Evolutionary conservation across 37 sponge, comb jelly and placozoan species (phyloP).

Genomic region (Beroe forskalii): DNA sequence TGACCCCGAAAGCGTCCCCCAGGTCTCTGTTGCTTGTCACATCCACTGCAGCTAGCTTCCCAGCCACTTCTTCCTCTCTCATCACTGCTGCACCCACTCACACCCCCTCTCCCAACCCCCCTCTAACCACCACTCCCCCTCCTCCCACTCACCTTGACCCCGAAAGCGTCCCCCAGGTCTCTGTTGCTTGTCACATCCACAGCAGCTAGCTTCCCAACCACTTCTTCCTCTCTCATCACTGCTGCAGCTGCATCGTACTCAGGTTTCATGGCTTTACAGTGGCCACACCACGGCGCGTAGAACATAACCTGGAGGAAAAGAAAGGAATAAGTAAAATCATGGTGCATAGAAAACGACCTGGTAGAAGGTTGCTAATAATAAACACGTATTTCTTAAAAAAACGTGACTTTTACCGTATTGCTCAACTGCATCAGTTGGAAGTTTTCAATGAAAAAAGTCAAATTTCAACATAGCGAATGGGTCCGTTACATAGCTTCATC

Average conservation of each 20-base stretch:
- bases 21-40: slow-evolving; percentile 72
- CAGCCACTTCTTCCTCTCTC: slow-evolving; percentile 73
- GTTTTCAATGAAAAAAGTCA: too few relatives aligned
- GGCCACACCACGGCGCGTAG: slow-evolving; percentile 95
- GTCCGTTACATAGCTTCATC: too few relatives aligned
- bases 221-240: slow-evolving; percentile 70
- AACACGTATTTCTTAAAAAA: too few relatives aligned
- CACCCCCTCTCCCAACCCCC: too few relatives aligned
- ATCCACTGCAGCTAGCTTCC: slow-evolving; percentile 84
- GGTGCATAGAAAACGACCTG: too few relatives aligned
- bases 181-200: slow-evolving; percentile 80
- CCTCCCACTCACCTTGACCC: slow-evolving; percentile 73
- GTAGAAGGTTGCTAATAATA: too few relatives aligned
- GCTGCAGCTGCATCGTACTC: slow-evolving; percentile 76
- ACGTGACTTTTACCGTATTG: too few relatives aligned
- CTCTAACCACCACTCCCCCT: too few relatives aligned
- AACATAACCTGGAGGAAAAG: slow-evolving; percentile 91
- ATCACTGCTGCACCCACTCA: too few relatives aligned
- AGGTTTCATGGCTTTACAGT: slow-evolving; percentile 94
- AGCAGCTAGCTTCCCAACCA: slow-evolving; percentile 78
- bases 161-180: slow-evolving; percentile 69
- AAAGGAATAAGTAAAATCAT: too few relatives aligned
- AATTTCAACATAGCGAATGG: too few relatives aligned
- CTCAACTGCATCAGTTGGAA: too few relatives aligned
- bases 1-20: slow-evolving; percentile 72